Base-by-base conservation (phyloP, 2,888 invertebrate genomes). In the Chloroclystis v-ata region DNA sequence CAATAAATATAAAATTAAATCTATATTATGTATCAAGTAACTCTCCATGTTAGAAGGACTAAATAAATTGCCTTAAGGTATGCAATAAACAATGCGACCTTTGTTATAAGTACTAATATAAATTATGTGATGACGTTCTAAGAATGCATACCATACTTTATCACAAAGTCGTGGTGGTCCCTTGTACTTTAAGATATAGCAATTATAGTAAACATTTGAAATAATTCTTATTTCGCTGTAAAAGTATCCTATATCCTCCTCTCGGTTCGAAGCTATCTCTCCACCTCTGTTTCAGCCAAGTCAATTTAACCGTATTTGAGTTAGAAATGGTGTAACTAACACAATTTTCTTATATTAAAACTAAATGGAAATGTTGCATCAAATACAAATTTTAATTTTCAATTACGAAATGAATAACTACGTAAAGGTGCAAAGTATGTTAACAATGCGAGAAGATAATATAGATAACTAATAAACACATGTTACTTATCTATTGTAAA, bases 41-140 rank as follows among this genome's bases (percentile, higher is more conserved):
- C 30, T 30, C 13, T 30, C 28, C 10, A 25, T 39, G 28, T 13
- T 26, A 20, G 35, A 29, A 13, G 40, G 26, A 37, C 32, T 28
- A 37, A 12, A 42, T 28, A 37, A 35, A 44, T 32, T 44, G 30
- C 32, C 32, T 33, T 44, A 37, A 32, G 16, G 37, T 37, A 42
- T 45, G 42, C 38, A 38, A 33, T 49, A 49, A 41, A 49, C 32
- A 57, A 58, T 56, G 54, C 49, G 55, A 52, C 56, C 61, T 64
- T 63, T 54, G 59, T 67, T 60, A 53, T 50, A 46, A 47, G 51
- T 37, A 38, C 40, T 37, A 37, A 29, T 25, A 43, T 43, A 39
- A 43, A 41, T 26, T 35, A 52, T 32, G 28, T 37, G 30, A 45
- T 47, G 44, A 38, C 47, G 28, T 52, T 52, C 52, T 37, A 28